Conservation (phyloP, 2,113 vertebrate genomes). For the Atrichornis clamosus region DNA sequence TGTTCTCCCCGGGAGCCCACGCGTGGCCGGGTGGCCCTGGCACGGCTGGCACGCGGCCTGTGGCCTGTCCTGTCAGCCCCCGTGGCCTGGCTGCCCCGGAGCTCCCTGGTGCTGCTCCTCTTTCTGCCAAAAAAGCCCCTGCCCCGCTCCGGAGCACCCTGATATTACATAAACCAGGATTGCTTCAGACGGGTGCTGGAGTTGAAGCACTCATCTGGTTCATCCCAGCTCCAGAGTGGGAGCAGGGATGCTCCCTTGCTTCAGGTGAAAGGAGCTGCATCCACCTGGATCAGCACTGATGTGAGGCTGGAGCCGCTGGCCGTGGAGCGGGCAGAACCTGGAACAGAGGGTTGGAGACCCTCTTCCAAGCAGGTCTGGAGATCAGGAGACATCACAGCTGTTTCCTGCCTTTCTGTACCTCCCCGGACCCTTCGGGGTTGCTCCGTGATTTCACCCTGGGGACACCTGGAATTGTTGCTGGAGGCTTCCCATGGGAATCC, state of each 20-base stretch:
- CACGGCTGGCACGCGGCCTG: accelerated
- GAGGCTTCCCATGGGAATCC: background rate
- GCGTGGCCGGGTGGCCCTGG: accelerated
- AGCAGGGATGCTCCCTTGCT: background rate
- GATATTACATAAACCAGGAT: background rate
- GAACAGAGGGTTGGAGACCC: background rate
- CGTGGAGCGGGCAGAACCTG: background rate
- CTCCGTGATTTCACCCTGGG: background rate
- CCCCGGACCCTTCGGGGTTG: background rate
- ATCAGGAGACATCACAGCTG: background rate
- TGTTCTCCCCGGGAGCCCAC: background rate
- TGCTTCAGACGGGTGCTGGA: background rate
- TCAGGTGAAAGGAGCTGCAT: background rate
- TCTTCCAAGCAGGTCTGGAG: background rate
- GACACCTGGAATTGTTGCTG: background rate
- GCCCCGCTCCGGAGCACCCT: background rate
- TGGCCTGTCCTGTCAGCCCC: background rate
- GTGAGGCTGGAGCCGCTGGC: background rate
- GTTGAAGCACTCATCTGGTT: background rate
- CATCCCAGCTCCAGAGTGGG: accelerated
- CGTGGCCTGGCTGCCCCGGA: accelerated
- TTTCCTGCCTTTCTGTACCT: background rate
- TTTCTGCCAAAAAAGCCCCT: background rate
- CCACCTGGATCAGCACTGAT: accelerated
- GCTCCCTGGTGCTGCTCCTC: background rate